Evolutionary conservation across 2,888 invertebrate species (phyloP), one percentile per base, ranked within the genome.

Genomic region (Pardosa pseudoannulata): DNA sequence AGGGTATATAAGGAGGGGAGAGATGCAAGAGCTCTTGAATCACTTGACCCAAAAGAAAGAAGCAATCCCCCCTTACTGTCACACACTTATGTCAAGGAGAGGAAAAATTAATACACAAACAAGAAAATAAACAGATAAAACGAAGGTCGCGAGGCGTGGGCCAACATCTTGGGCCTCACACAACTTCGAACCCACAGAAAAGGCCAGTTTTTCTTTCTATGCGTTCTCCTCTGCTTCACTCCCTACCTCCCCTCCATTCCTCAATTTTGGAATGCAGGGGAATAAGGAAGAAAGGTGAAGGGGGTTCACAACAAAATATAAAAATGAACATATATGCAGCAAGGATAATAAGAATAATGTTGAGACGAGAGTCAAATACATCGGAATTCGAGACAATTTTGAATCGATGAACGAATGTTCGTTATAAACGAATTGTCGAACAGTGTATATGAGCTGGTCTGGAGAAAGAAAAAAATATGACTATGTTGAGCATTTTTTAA

Each of bases 111-210:
- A 76, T 31, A 67, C 75, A 76, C 46, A 72, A 72, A 70, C 78
- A 78, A 78, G 56, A 56, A 78, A 78, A 68, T 73, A 80, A 72
- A 80, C 73, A 65, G 72, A 73, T 39, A 31, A 41, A 72, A 73
- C 39, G 65, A 73, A 71, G 79, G 72, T 73, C 79, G 79, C 32
- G 67, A 71, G 50, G 79, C 46, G 79, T 50, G 28, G 50, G 79
- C 73, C 23, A 72, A 70, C 72, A 41, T 73, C 79, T 23, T 32
- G 73, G 65, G 79, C 79, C 79, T 80, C 78, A 76, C 31, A 39
- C 23, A 41, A 27, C 23, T 56, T 56, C 7, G 41, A 23, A 28
- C 65, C 29, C 64, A 75, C 41, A 36, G 19, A 71, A 28, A 46
- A 36, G 36, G 36, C 36, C 36, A 36, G 36, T 36, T 36, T 36